Conservation (phyloP, 2,113 vertebrate genomes). For the Sterrhoptilus dennistouni region DNA sequence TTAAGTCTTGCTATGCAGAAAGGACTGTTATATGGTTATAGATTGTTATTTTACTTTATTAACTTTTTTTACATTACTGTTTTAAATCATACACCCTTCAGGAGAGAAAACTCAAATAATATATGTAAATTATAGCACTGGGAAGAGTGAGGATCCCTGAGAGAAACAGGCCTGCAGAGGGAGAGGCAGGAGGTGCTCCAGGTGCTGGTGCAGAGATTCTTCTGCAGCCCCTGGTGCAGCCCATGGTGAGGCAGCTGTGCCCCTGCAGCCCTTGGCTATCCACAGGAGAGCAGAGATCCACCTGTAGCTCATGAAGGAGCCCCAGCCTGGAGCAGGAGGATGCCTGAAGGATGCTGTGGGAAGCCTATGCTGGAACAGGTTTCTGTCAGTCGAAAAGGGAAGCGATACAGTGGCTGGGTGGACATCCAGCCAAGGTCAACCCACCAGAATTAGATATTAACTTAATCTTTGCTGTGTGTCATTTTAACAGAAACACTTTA, state of each 20-base stretch:
- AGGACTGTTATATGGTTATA: background rate
- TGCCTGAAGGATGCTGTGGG: background rate
- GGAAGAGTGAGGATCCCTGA: background rate
- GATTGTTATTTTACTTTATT: background rate
- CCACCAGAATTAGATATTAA: background rate
- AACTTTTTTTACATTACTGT: background rate
- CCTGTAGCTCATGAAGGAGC: rapidly evolving
- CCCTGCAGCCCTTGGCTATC: background rate
- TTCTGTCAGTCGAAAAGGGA: background rate
- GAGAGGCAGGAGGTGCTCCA: background rate
- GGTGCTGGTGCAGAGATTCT: rapidly evolving
- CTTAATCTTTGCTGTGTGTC: background rate
- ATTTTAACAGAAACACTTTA: background rate
- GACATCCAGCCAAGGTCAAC: background rate
- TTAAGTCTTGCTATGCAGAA: background rate
- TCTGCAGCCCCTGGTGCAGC: rapidly evolving
- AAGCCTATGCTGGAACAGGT: background rate
- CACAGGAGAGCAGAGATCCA: background rate
- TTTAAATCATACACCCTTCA: background rate
- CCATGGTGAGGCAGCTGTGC: background rate
- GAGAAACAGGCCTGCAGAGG: background rate
- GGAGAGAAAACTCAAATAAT: background rate
- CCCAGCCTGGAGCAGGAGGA: rapidly evolving
- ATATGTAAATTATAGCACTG: background rate
- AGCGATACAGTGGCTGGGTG: background rate